Evolutionary conservation across 2,797 vertebrate genomes (phyloP).

Genomic region (Microtus obscurus): DNA sequence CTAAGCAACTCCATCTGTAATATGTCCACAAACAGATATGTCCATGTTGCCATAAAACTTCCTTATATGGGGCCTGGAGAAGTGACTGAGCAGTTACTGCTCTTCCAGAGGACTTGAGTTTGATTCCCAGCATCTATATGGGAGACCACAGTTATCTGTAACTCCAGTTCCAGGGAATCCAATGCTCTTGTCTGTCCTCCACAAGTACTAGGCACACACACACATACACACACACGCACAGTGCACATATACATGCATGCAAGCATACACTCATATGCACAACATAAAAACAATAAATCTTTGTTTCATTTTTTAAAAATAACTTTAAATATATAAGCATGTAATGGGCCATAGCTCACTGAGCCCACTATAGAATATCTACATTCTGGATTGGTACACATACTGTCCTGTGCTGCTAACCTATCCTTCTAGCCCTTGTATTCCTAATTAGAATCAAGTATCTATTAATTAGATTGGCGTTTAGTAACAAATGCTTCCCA

Average conservation of each 20-base stretch:
- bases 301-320: not conserved
- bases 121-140: not conserved
- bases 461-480: not conserved
- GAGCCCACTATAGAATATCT: not conserved
- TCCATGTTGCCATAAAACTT: constrained; percentile 43
- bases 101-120: not conserved
- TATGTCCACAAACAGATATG: not conserved
- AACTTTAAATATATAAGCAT: constrained; percentile 44
- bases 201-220: not conserved
- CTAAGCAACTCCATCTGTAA: not conserved
- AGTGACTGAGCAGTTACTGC: not conserved
- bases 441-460: constrained; percentile 31
- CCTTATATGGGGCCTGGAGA: not conserved
- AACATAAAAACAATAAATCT: not conserved
- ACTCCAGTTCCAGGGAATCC: not conserved
- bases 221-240: not conserved
- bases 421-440: not conserved
- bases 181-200: not conserved
- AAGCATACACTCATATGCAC: not conserved
- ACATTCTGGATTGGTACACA: not conserved
- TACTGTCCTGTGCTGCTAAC: not conserved
- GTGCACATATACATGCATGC: no score
- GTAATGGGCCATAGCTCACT: not conserved
- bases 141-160: not conserved
- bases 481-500: not conserved